Evolutionary conservation across 1,140 invertebrate genomes (phyloP).

Genomic region (Bicyclus anynana): DNA sequence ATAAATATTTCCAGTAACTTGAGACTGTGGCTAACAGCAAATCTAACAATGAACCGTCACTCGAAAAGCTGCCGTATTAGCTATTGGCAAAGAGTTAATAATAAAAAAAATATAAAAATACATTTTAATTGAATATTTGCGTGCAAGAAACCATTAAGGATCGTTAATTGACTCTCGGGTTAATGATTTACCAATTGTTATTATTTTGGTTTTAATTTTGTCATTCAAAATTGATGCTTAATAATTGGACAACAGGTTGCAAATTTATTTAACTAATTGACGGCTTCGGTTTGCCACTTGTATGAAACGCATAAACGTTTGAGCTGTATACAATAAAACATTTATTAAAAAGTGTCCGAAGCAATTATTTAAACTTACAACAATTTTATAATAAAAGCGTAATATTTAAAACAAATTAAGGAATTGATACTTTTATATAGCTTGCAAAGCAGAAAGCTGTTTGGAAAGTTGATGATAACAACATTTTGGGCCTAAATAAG

Average conservation of each 20-base stretch:
- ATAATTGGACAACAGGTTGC: neutral
- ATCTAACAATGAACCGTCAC: neutral
- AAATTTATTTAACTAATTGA: neutral
- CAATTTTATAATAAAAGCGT: too few relatives aligned
- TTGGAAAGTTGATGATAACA: too few relatives aligned
- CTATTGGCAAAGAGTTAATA: slow-evolving; percentile 1
- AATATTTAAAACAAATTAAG: too few relatives aligned
- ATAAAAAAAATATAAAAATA: slow-evolving; percentile 9
- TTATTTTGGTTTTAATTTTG: slow-evolving; percentile 13
- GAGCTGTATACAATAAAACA: neutral
- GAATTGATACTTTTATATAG: too few relatives aligned
- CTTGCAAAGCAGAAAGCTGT: too few relatives aligned
- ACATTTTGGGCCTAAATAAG: too few relatives aligned
- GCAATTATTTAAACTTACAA: neutral
- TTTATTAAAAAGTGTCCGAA: neutral
- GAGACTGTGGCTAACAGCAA: neutral
- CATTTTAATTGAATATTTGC: slow-evolving; percentile 34
- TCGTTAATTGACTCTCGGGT: slow-evolving; percentile 29
- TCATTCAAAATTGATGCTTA: neutral
- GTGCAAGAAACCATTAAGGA: slow-evolving; percentile 31
- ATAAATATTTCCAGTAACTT: slow-evolving; percentile 10
- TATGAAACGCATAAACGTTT: neutral
- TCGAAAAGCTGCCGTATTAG: neutral
- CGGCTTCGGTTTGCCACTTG: neutral
- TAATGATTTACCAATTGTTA: slow-evolving; percentile 27